Conservation (phyloP, 2,113 vertebrate species). For the Prionailurus viverrinus region DNA sequence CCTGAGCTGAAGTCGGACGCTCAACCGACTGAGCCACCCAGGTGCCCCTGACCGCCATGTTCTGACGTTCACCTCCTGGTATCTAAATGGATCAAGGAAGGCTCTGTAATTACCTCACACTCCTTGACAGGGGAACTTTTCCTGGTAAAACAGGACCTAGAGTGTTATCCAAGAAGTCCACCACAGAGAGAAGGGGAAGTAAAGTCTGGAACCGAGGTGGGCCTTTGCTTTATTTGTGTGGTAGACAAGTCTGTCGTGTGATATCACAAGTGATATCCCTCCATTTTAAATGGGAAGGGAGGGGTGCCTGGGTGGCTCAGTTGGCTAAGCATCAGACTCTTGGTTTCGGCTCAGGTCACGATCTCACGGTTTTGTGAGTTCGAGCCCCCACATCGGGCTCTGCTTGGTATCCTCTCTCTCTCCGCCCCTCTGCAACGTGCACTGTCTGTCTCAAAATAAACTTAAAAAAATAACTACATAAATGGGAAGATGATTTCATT, state of each 20-base stretch:
- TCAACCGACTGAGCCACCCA: too few species aligned
- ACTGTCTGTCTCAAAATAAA: too few species aligned
- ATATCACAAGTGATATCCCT: neutral
- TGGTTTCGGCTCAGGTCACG: too few species aligned
- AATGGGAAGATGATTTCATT: neutral
- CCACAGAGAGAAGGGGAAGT: neutral
- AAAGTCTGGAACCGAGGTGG: neutral
- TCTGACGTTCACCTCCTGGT: neutral
- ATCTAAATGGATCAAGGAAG: neutral
- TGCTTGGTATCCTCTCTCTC: too few species aligned
- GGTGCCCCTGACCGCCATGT: too few species aligned
- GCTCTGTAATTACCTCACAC: neutral
- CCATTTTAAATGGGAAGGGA: neutral
- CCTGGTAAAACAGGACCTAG: neutral
- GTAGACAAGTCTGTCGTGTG: neutral
- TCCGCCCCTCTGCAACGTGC: too few species aligned
- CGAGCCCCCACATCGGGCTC: too few species aligned
- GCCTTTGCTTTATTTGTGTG: neutral
- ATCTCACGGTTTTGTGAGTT: too few species aligned
- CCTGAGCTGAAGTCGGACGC: too few species aligned
- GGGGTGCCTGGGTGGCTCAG: too few species aligned
- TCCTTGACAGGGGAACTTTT: neutral
- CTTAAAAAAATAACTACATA: too few species aligned
- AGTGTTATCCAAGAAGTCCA: neutral
- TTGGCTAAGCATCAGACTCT: too few species aligned